A percentile compares a stretch with the other conserved stretches of the same genome.
Conservation (phyloP, 2,113 vertebrate species). For the cat (Felis catus) region F.catus_Fca126_mat1.0 CM031412.1:142917001-142917500, state of each 20-base stretch:
- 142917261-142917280: background rate
- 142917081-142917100: too few relatives aligned
- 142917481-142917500: too few relatives aligned
- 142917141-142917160: too few relatives aligned
- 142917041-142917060: too few relatives aligned
- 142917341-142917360: background rate
- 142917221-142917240: too few relatives aligned
- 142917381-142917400: background rate
- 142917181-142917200: too few relatives aligned
- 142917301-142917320: background rate
- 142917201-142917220: too few relatives aligned
- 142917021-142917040: background rate
- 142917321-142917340: background rate
- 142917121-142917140: too few relatives aligned
- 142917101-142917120: too few relatives aligned
- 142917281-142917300: background rate
- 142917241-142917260: too few relatives aligned
- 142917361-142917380: background rate
- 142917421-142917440: background rate
- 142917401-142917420: background rate
- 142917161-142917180: too few relatives aligned
- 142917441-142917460: background rate
- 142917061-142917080: too few relatives aligned
- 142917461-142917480: conserved; percentile 16
- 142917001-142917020: background rate